Evolutionary conservation across 2,888 invertebrate species (phyloP), one percentile per base, ranked within the genome.

Genomic region (Lycocerus yunnanus): DNA sequence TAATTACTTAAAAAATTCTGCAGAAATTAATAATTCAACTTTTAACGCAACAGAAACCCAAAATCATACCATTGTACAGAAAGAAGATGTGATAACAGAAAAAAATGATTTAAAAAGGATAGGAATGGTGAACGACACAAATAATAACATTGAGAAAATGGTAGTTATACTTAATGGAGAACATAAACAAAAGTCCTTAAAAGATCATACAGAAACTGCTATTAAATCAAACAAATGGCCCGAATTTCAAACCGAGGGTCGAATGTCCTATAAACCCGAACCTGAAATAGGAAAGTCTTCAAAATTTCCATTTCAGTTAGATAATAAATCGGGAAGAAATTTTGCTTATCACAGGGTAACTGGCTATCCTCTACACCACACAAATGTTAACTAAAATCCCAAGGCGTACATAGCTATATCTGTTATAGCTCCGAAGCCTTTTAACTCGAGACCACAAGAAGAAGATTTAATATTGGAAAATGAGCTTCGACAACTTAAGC

Each of bases 391-490:
- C 76, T 86, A 85, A 78, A 85, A 83, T 74, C 85, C 86, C 9
- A 87, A 86, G 75, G 87, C 87, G 5, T 87, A 87, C 78, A 86
- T 87, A 59, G 87, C 87, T 1, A 87, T 87, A 6, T 87, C 87
- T 13, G 85, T 87, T 20, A 86, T 87, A 77, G 86, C 86, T 9
- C 87, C 87, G 5, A 87, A 86, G 76, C 81, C 84, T 5, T 75
- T 81, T 16, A 78, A 80, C 61, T 68, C 77, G 0, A 69, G 78
- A 18, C 78, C 80, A 18, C 79, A 79, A 13, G 79, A 79, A 13
- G 79, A 78, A 20, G 76, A 80, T 58, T 73, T 84, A 20, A 78
- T 81, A 61, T 76, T 87, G 68, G 87, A 87, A 79, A 85, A 86
- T 67, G 86, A 87, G 77, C 80, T 87, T 72, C 82, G 84, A 69